These are phyloP conservation scores for Globia sparganii DNA, from an alignment of 2,888 invertebrate genomes.

Conservation along the genomic window DNA sequence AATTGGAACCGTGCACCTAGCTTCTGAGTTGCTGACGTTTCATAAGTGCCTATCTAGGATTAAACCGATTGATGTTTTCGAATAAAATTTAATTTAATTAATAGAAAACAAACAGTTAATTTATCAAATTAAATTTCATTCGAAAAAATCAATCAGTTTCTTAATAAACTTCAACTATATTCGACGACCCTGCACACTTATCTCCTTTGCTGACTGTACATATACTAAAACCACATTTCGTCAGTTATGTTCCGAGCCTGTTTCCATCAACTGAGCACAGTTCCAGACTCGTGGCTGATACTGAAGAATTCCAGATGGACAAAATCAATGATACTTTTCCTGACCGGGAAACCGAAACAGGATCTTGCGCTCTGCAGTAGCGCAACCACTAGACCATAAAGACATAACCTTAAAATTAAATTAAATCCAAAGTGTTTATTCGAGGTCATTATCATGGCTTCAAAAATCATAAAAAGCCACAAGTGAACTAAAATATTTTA, in stretches of 20 bases:
- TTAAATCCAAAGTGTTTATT: slow-evolving; percentile 20
- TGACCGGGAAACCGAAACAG: neutral
- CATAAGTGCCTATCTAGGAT: too few species aligned
- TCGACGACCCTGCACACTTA: too few species aligned
- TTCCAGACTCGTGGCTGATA: neutral
- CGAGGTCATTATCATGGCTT: slow-evolving; percentile 35
- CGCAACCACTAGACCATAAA: neutral
- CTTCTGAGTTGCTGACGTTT: too few species aligned
- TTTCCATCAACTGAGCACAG: neutral
- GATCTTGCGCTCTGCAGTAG: neutral
- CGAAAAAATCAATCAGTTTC: too few species aligned
- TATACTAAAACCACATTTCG: neutral
- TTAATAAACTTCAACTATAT: too few species aligned
- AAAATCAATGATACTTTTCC: neutral
- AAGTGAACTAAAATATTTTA: slow-evolving; percentile 45
- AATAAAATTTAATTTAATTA: too few species aligned
- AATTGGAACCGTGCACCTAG: too few species aligned
- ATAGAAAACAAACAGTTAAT: too few species aligned
- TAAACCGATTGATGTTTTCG: too few species aligned
- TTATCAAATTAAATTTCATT: too few species aligned
- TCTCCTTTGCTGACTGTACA: too few species aligned
- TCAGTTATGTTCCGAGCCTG: neutral
- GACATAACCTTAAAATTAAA: neutral
- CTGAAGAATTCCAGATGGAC: neutral
- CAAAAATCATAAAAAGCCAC: slow-evolving; percentile 44